Base-by-base conservation (phyloP, 1,140 invertebrate species). In the Trichoplusia ni region DNA sequence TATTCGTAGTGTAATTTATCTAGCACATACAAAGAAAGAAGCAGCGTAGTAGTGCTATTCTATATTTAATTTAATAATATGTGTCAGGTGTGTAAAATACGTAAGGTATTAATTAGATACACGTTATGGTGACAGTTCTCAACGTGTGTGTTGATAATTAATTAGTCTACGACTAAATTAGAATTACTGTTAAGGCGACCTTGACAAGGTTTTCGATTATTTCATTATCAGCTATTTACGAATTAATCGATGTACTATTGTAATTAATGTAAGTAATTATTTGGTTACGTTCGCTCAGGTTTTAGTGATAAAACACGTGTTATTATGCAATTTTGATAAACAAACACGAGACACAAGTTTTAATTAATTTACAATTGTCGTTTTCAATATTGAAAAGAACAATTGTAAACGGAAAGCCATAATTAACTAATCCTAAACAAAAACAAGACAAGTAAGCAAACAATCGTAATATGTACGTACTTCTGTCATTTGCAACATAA, bases 31-130 rank as follows among this genome's bases (percentile, higher is more conserved):
- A n/a, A n/a, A n/a, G n/a, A n/a, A n/a, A n/a, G n/a, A n/a, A n/a
- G n/a, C n/a, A n/a, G n/a, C 1, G 27, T 31, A 31, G 1, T 1
- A 27, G 25, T 16, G 14, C 6, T 16, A 47, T 47, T 25, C 9
- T 47, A n/a, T n/a, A 29, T 47, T 23, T 19, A 7, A 29, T 19
- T n/a, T 47, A 14, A 47, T 7, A 6, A 6, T 16, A 29, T 1
- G 40, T 25, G 9, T n/a, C 25, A n/a, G 3, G 9, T 40, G n/a
- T 18, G 16, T 13, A 27, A 0, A 7, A 1, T 27, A 14, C 18
- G 42, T 47, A 47, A 16, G 44, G 44, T 47, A 29, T 47, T 25
- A 16, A 31, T 47, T n/a, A n/a, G 25, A 47, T 47, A 29, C 13
- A 47, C n/a, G n/a, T 29, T 47, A 29, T 47, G 44, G 25, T 29